phyloP scores from a whole-genome alignment of 2,888 invertebrate genomes.

The Dusona sp. region DNA sequence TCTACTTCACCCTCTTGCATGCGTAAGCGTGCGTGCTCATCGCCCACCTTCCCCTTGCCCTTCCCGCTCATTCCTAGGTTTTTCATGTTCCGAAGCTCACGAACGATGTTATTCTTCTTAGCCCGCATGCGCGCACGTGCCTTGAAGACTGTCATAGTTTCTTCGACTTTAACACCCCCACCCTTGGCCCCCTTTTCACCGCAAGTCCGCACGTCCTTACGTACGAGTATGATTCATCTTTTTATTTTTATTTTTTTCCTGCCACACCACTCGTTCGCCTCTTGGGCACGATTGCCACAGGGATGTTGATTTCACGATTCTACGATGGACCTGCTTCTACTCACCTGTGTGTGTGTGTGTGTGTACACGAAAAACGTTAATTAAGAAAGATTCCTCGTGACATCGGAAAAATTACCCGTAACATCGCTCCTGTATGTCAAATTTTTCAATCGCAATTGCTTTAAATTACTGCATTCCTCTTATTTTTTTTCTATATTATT shows the following conservation, averaged over 20 bases:
- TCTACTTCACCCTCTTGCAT: slow-evolving; percentile 60
- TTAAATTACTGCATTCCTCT: not conserved
- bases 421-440: not conserved
- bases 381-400: not conserved
- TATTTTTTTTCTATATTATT: not conserved
- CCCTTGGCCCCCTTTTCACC: not conserved
- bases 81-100: slow-evolving; percentile 24
- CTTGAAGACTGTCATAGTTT: slow-evolving; percentile 46
- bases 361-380: not conserved
- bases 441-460: not conserved
- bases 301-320: slow-evolving; percentile 43
- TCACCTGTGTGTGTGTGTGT: not conserved
- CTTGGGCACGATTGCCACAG: slow-evolving; percentile 6
- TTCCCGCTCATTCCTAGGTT: not conserved
- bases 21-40: slow-evolving; percentile 67
- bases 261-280: slow-evolving; percentile 23
- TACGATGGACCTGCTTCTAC: not conserved
- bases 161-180: slow-evolving; percentile 30
- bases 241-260: not conserved
- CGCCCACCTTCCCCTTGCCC: slow-evolving; percentile 6
- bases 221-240: slow-evolving; percentile 30
- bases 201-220: not conserved
- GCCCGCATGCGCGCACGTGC: slow-evolving; percentile 64
- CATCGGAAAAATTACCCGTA: not conserved
- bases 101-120: slow-evolving; percentile 48